Evolutionary conservation across 2,888 invertebrate species (phyloP), one percentile per base, ranked within the genome.

Genomic region (Drosophila helvetica): DNA sequence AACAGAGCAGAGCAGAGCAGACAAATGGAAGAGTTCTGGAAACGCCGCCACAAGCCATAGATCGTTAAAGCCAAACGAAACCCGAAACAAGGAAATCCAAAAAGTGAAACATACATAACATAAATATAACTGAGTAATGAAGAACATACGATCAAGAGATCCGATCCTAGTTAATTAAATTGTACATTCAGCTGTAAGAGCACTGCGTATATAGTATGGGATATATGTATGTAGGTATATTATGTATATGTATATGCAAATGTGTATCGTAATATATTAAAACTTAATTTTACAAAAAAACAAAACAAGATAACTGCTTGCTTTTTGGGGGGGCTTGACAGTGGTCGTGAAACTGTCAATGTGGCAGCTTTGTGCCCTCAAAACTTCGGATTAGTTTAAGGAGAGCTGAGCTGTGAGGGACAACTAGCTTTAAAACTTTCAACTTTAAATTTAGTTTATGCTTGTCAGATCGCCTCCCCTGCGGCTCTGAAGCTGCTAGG

Each of bases 101-200:
- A 46, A 53, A 63, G 65, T 58, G 19, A 55, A 45, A 63, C 45
- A 47, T 18, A 63, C 45, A 47, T 18, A 50, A 53, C 47, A 52
- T 48, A 58, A 58, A n/a, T 7, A 17, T 30, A 46, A 65, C 25
- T 25, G 46, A 71, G 52, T 52, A 33, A 51, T 54, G 51, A 67
- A 71, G 66, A 71, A 55, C 55, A 55, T 65, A 78, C 64, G 74
- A 78, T 64, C 70, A 70, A 74, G 75, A 86, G 78, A 80, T 85
- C 86, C 85, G 78, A 79, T 82, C 86, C 85, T 87, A 86, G 86
- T 80, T 86, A 86, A 85, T 85, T 78, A 85, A 84, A 88, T 82
- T 86, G 87, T 86, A 88, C 60, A 86, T 76, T 83, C 76, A 87
- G 68, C 46, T 68, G 69, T 87, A 83, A 86, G 82, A 57, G 72